A percentile compares a stretch with the other conserved stretches of the same genome.
phyloP scores from a whole-genome alignment of 1,140 invertebrate genomes.

The Calosoma granatense region DNA sequence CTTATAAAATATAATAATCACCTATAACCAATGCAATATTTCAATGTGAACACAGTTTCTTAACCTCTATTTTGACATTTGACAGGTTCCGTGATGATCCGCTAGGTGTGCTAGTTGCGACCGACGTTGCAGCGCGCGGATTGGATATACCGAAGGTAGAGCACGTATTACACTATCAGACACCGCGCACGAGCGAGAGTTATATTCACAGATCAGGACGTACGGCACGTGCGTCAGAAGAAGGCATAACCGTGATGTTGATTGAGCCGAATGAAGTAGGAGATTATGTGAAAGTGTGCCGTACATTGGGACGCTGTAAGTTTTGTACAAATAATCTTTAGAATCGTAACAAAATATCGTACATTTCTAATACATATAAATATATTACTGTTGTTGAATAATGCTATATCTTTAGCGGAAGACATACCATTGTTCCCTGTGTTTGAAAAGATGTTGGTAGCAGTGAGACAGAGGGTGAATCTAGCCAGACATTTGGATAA shows the following conservation, averaged over 20 bases:
- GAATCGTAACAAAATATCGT: slow-evolving; percentile 6
- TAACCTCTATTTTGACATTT: slow-evolving; percentile 5
- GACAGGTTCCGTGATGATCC: slow-evolving; percentile 65
- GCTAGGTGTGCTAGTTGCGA: slow-evolving; percentile 80
- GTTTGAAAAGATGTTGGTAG: slow-evolving; percentile 51
- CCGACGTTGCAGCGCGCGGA: slow-evolving; percentile 94
- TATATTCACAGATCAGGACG: slow-evolving; percentile 95
- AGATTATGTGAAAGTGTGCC: slow-evolving; percentile 71
- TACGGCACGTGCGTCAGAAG: slow-evolving; percentile 80
- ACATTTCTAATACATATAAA: slow-evolving; percentile 6
- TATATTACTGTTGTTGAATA: not conserved
- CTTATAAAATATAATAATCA: too few relatives aligned
- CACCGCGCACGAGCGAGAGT: slow-evolving; percentile 86
- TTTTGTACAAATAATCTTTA: slow-evolving; percentile 5
- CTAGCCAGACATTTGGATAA: slow-evolving; percentile 71
- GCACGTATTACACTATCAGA: slow-evolving; percentile 96
- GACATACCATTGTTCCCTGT: slow-evolving; percentile 78
- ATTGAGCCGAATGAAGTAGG: slow-evolving; percentile 80
- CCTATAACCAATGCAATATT: not conserved
- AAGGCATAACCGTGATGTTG: slow-evolving; percentile 85
- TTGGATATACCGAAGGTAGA: slow-evolving; percentile 91
- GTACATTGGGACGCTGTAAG: slow-evolving; percentile 72
- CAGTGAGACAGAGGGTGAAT: slow-evolving; percentile 60
- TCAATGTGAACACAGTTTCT: not conserved
- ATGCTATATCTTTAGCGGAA: slow-evolving; percentile 51